A percentile compares a stretch with the other conserved stretches of the same genome.
Evolutionary conservation across 1,140 invertebrate genomes (phyloP).

Genomic region (Pollicipes pollicipes): DNA sequence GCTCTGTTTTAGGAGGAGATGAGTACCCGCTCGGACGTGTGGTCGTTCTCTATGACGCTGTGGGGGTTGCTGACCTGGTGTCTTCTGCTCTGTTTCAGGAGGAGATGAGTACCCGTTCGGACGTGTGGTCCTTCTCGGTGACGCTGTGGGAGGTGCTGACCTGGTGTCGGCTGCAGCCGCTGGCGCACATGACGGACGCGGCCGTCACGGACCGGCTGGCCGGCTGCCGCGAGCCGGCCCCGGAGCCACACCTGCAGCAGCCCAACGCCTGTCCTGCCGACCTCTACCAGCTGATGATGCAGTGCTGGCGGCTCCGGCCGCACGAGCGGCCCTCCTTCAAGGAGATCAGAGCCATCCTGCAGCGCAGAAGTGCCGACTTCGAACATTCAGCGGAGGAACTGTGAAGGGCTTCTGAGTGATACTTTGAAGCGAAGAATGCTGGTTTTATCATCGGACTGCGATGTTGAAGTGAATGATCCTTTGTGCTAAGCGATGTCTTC

Average conservation of each 20-base stretch:
- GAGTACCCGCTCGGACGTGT: no score
- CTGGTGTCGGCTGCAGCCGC: slow-evolving; percentile 9
- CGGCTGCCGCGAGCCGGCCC: neutral
- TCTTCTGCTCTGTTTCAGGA: neutral
- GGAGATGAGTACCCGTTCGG: slow-evolving; percentile 22
- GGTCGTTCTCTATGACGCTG: no score
- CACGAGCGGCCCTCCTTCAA: slow-evolving; percentile 49
- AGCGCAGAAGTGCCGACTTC: neutral
- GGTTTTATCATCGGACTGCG: no score
- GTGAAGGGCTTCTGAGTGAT: no score
- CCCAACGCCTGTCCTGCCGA: slow-evolving; percentile 89
- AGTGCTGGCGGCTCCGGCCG: slow-evolving; percentile 89
- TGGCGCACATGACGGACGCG: neutral
- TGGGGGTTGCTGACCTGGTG: neutral
- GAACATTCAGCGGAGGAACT: neutral
- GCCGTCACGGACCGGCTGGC: neutral
- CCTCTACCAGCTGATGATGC: slow-evolving; percentile 78
- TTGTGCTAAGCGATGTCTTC: no score
- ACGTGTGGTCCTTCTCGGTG: slow-evolving; percentile 31
- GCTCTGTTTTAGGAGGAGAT: no score
- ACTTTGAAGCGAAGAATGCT: no score
- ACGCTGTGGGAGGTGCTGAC: slow-evolving; percentile 33
- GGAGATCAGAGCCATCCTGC: neutral
- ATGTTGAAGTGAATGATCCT: no score
- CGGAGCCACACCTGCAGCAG: slow-evolving; percentile 42